Percentiles rank a stretch among this genome's conserved stretches.
phyloP scores from a whole-genome alignment of 2,888 invertebrate genomes.

The Dynastes hyllus region DNA sequence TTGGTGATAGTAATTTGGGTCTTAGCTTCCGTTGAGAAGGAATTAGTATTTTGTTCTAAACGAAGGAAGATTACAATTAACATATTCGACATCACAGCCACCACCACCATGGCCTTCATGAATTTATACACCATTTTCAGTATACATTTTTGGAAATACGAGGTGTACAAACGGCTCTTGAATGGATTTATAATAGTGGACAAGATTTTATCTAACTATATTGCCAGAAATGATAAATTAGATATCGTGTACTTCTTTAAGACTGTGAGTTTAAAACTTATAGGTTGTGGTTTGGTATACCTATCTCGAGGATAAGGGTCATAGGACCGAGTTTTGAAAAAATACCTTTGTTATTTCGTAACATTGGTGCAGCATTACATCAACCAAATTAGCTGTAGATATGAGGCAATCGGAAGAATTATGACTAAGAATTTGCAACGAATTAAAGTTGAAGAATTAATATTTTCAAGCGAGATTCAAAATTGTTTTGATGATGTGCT shows the following conservation, averaged over 20 bases:
- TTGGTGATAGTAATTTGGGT: background rate
- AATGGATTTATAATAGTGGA: background rate
- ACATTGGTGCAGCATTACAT: slow-evolving; percentile 13
- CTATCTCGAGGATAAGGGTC: background rate
- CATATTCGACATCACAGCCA: background rate
- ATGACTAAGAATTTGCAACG: background rate
- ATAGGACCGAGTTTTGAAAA: background rate
- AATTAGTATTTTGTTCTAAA: background rate
- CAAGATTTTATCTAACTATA: slow-evolving; percentile 6
- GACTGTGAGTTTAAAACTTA: background rate
- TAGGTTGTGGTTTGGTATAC: background rate
- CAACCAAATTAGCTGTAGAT: slow-evolving; percentile 6
- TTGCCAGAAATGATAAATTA: background rate
- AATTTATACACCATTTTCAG: background rate
- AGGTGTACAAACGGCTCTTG: background rate
- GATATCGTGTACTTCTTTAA: background rate
- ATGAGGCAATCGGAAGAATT: background rate
- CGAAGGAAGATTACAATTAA: background rate
- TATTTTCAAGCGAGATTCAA: background rate
- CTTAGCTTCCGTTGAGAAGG: background rate
- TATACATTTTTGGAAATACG: slow-evolving; percentile 15
- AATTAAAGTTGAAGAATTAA: too few species aligned
- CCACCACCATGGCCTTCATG: background rate
- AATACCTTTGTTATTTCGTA: slow-evolving; percentile 5
- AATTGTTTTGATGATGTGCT: background rate